Percentiles rank a stretch among this genome's conserved stretches.
These are phyloP conservation scores for Formica exsecta DNA, from an alignment of 1,140 invertebrate species.

Conservation along the genomic window DNA sequence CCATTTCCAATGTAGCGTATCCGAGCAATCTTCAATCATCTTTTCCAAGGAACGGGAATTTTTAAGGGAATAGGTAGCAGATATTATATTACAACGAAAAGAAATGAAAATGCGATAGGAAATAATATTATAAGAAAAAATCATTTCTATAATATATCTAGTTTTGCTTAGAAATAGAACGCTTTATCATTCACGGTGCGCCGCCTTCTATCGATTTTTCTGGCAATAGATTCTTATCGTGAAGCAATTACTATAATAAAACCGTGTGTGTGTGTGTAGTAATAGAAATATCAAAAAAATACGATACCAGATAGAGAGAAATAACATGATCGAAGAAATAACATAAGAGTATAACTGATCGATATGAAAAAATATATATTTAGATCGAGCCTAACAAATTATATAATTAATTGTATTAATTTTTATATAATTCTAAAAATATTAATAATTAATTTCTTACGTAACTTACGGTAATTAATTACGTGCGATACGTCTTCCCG, in stretches of 20 bases:
- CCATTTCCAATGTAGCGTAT: not conserved
- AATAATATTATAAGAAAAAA: not conserved
- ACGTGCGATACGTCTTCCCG: too few species aligned
- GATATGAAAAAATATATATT: constrained; percentile 6
- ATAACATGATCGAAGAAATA: not conserved
- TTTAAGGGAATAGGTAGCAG: not conserved
- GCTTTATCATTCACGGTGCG: not conserved
- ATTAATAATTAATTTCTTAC: too few species aligned
- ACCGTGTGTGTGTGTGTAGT: not conserved
- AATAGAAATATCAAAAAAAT: constrained; percentile 48
- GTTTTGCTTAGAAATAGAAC: constrained; percentile 7
- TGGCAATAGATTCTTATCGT: not conserved
- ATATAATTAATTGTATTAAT: too few species aligned
- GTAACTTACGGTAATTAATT: not conserved
- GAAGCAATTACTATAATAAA: not conserved
- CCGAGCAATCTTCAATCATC: constrained; percentile 10
- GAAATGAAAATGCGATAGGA: not conserved
- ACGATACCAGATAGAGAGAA: not conserved
- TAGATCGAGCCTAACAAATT: not conserved
- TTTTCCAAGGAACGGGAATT: constrained; percentile 1
- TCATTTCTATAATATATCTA: not conserved
- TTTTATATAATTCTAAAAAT: too few species aligned
- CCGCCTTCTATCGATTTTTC: constrained; percentile 33
- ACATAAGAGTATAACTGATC: not conserved
- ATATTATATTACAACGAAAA: not conserved